Conservation (phyloP, 2,888 invertebrate species). For the Bombylius discolor region DNA sequence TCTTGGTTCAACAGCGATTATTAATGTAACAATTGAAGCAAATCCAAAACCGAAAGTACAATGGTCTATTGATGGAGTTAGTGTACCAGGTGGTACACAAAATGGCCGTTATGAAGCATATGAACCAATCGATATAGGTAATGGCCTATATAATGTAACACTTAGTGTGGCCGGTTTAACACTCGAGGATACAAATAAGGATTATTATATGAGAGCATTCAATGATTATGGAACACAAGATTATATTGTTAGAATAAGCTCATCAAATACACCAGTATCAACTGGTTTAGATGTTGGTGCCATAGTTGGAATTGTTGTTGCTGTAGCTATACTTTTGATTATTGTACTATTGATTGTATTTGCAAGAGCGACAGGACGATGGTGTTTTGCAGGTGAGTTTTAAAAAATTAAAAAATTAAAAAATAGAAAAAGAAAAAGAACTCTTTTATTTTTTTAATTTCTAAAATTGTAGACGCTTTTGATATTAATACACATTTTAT, state of each 20-base stretch:
- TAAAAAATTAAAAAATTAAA: too few species aligned
- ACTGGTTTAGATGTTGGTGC: constrained; percentile 60
- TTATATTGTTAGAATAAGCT: constrained; percentile 57
- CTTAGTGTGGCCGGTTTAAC: constrained; percentile 52
- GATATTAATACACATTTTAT: too few species aligned
- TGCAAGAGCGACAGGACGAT: constrained; percentile 67
- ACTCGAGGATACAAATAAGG: constrained; percentile 62
- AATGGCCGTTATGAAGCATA: constrained; percentile 29
- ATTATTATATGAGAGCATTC: constrained; percentile 51
- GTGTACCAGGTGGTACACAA: constrained; percentile 40
- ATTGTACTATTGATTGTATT: constrained; percentile 53
- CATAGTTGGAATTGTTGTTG: constrained; percentile 62
- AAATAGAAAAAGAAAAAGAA: too few species aligned
- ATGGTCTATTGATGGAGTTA: constrained; percentile 51
- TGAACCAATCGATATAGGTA: constrained; percentile 28
- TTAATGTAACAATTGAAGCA: constrained; percentile 58
- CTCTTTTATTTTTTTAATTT: too few species aligned
- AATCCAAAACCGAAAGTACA: constrained; percentile 57
- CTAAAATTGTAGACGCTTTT: too few species aligned
- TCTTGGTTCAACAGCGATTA: constrained; percentile 54
- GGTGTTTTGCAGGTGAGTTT: constrained; percentile 75
- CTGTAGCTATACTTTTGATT: constrained; percentile 51
- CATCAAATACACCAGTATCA: constrained; percentile 48
- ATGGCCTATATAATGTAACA: constrained; percentile 58
- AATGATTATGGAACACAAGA: constrained; percentile 55